Evolutionary conservation across 2,113 vertebrate species (phyloP).

Genomic region (Onychostruthus taczanowskii): DNA sequence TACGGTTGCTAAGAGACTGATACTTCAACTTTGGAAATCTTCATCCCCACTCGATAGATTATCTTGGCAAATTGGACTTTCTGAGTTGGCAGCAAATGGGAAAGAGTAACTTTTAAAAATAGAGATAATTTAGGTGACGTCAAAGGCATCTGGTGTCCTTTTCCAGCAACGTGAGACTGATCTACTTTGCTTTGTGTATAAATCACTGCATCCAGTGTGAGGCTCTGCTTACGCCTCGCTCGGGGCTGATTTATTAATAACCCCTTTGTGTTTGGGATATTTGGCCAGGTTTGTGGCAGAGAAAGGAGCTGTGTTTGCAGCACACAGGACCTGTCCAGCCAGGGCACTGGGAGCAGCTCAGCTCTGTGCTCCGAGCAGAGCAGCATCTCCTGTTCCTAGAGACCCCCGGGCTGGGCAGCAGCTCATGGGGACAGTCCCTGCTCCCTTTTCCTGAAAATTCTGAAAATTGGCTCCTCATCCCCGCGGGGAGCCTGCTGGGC

Average conservation of each 20-base stretch:
- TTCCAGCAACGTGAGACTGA: constrained; percentile 39
- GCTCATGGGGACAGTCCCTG: neutral
- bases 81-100: constrained; percentile 58
- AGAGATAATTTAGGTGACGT: constrained; percentile 56
- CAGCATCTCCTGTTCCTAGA: neutral
- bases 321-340: neutral
- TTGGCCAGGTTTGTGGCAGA: neutral
- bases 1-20: constrained; percentile 71
- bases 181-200: constrained; percentile 53
- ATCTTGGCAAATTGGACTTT: constrained; percentile 58
- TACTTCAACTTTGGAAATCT: constrained; percentile 61
- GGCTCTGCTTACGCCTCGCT: neutral
- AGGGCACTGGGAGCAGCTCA: neutral
- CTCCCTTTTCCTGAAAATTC: neutral
- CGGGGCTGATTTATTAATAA: neutral
- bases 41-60: constrained; percentile 35
- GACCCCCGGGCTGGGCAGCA: neutral
- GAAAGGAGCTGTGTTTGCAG: neutral
- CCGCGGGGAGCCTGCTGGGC: accelerated
- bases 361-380: neutral
- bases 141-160: constrained; percentile 65
- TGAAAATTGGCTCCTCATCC: neutral
- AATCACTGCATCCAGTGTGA: neutral
- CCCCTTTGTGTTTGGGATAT: neutral
- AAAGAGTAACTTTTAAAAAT: constrained; percentile 66